A percentile compares a stretch with the other conserved stretches of the same genome.
Evolutionary conservation across 2,113 vertebrate genomes (phyloP).

Genomic region (Platysteira castanea): DNA sequence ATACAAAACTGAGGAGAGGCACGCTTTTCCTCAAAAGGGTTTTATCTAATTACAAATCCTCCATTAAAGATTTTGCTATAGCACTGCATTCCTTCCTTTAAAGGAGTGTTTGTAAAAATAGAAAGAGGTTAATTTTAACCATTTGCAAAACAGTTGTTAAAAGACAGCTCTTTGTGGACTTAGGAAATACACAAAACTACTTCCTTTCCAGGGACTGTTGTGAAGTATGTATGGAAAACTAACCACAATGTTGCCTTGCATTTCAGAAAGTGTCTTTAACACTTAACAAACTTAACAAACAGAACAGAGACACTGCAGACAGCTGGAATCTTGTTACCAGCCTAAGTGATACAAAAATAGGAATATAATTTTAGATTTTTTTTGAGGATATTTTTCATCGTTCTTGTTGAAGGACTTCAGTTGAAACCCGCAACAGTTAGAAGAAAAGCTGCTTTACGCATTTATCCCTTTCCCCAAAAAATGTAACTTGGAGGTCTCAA

Average conservation of each 20-base stretch:
- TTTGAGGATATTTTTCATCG: not conserved
- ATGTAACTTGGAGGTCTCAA: not conserved
- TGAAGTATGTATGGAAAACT: not conserved
- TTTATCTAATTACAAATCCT: not conserved
- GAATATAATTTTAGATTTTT: not conserved
- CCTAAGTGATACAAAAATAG: not conserved
- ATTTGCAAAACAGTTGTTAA: not conserved
- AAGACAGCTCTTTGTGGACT: not conserved
- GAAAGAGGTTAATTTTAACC: not conserved
- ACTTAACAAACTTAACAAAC: not conserved
- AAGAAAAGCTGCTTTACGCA: not conserved
- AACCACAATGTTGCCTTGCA: not conserved
- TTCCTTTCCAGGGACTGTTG: not conserved
- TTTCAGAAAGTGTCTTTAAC: not conserved
- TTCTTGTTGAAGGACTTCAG: not conserved
- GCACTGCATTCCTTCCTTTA: not conserved
- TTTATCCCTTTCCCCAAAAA: not conserved
- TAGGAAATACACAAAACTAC: not conserved
- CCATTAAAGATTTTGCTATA: not conserved
- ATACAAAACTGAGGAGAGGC: not conserved
- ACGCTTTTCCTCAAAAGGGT: not conserved
- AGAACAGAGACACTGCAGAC: not conserved
- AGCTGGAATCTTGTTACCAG: not conserved
- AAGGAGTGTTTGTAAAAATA: not conserved
- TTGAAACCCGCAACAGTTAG: not conserved